These are phyloP conservation scores for Melanaphis sacchari DNA, from an alignment of 1,140 invertebrate genomes.

Conservation along the genomic window DNA sequence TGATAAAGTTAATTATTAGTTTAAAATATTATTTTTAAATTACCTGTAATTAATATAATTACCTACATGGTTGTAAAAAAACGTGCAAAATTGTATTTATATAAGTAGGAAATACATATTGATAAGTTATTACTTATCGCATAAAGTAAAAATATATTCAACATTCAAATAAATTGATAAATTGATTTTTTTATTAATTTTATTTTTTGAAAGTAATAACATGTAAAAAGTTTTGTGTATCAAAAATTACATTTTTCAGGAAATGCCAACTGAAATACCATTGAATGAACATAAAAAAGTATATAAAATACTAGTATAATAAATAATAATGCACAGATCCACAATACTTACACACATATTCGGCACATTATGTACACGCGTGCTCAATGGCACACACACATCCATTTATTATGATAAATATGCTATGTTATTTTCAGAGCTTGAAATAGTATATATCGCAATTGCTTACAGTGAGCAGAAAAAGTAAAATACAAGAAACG, in stretches of 20 bases:
- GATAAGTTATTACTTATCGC: neutral
- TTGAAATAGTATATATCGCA: neutral
- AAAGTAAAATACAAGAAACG: neutral
- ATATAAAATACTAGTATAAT: neutral
- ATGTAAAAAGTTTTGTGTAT: neutral
- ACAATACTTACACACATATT: neutral
- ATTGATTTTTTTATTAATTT: neutral
- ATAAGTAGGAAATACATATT: neutral
- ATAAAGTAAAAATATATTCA: neutral
- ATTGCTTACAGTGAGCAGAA: neutral
- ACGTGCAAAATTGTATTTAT: neutral
- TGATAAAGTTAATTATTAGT: neutral
- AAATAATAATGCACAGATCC: conserved; percentile 1
- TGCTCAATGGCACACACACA: neutral
- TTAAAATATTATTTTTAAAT: neutral
- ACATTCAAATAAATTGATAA: neutral
- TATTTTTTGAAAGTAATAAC: neutral
- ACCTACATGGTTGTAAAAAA: neutral
- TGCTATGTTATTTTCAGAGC: neutral
- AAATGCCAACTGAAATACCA: neutral
- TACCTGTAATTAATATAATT: neutral
- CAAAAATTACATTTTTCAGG: conserved; percentile 10
- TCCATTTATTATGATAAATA: neutral
- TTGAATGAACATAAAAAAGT: neutral
- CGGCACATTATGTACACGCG: neutral